These are phyloP conservation scores for Balaeniceps rex DNA, from an alignment of 2,113 vertebrate genomes.

Conservation along the genomic window DNA sequence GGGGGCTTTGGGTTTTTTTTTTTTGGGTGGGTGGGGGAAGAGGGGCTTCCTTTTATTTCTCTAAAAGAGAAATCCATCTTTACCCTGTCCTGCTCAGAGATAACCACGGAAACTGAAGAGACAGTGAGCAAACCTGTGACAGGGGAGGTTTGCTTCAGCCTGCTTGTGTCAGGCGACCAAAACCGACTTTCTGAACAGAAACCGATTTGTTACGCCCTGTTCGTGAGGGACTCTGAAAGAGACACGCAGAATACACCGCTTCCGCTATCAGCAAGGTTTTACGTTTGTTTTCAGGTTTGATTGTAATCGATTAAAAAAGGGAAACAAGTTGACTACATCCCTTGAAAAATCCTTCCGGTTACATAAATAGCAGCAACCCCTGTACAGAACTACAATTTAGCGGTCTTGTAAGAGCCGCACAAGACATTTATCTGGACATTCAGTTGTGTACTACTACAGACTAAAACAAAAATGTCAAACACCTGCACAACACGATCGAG, in stretches of 20 bases:
- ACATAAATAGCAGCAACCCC: not conserved
- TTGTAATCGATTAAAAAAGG: not conserved
- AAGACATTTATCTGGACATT: fast-evolving
- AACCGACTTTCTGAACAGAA: not conserved
- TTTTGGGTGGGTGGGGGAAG: not conserved
- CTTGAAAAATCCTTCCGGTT: not conserved
- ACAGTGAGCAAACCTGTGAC: fast-evolving
- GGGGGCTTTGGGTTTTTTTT: no score
- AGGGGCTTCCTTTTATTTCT: not conserved
- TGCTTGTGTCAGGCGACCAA: not conserved
- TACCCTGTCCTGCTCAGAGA: not conserved
- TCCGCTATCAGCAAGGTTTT: not conserved
- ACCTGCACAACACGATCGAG: not conserved
- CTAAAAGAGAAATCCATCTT: not conserved
- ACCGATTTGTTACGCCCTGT: fast-evolving
- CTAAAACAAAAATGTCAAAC: not conserved
- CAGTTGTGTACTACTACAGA: fast-evolving
- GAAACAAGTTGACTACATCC: not conserved
- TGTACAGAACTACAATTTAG: no score
- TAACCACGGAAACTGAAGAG: fast-evolving
- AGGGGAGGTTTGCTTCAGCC: not conserved
- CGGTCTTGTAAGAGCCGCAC: no score
- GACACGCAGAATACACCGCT: not conserved
- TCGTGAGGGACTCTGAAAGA: not conserved
- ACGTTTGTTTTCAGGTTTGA: not conserved